Base-by-base conservation (phyloP, 2,888 invertebrate species). In the Dromius quadrimaculatus region DNA sequence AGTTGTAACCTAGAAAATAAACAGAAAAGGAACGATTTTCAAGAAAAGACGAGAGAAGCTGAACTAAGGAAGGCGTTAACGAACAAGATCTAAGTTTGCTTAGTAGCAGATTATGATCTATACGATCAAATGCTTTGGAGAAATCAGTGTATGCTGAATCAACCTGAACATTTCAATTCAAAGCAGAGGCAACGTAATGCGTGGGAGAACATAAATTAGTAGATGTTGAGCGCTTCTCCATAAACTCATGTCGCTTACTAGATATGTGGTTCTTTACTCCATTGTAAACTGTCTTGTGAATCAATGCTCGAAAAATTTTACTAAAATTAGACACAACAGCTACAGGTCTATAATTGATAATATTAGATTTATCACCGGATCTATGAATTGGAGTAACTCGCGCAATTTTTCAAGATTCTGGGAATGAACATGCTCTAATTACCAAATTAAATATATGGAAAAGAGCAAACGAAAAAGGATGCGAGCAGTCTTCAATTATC, bases 311-410 rank as follows among this genome's bases (percentile, higher is more conserved):
- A 41, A 41, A 41, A 11, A 41, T 13, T 41, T 41, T 41, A 41
- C 41, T 41, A 13, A 41, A 11, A 9, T 41, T 41, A 41, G 11
- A 41, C 3, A 41, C 11, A 11, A 41, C n/a, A n/a, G n/a, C n/a
- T n/a, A n/a, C n/a, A n/a, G n/a, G n/a, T n/a, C n/a, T n/a, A n/a
- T n/a, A n/a, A 41, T 41, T 41, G 3, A 11, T 3, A 11, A 41
- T 41, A 9, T n/a, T 6, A 3, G 41, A 41, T 13, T 41, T 41
- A 41, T 41, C 41, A 11, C 41, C 41, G n/a, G 41, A 41, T 41
- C n/a, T 41, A 4, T 6, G 15, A 41, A 41, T 9, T 4, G 41
- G 41, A 41, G 41, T 41, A 6, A 41, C 15, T 4, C 41, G 41
- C 5, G 11, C 41, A 41, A 41, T 41, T 41, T 41, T 41, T n/a